Percentiles rank a stretch among this genome's conserved stretches.
phyloP scores from a whole-genome alignment of 1,140 invertebrate species.

The Ceratosolen solmsi region DNA sequence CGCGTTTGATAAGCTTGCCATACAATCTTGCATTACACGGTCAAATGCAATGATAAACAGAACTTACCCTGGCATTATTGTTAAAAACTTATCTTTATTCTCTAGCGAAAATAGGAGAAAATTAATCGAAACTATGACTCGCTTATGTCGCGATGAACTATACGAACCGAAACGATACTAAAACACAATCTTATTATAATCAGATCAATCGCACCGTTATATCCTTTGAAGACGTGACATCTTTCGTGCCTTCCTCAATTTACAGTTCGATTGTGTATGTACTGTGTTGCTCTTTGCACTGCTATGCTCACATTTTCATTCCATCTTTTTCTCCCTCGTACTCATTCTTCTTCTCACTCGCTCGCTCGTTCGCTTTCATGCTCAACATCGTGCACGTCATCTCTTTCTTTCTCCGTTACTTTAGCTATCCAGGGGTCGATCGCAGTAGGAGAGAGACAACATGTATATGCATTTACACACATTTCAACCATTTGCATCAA shows the following conservation, averaged over 20 bases:
- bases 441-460: background rate
- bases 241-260: constrained; percentile 9
- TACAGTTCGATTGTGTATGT: constrained; percentile 15
- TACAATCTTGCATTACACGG: constrained; percentile 19
- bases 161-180: background rate
- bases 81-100: background rate
- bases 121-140: background rate
- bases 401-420: too few species aligned
- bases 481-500: background rate
- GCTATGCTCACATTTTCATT: background rate
- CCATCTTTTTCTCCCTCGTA: background rate
- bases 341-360: background rate
- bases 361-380: background rate
- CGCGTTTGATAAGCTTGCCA: constrained; percentile 27
- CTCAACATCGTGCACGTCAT: too few species aligned
- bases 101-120: background rate
- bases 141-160: background rate
- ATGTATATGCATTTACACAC: background rate
- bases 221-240: constrained; percentile 35
- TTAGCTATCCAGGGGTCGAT: background rate
- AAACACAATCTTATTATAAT: background rate
- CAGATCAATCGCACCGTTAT: constrained; percentile 22
- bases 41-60: background rate
- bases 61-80: constrained; percentile 49
- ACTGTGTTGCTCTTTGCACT: background rate